Conservation (phyloP, 64 coral and sea anemone species). For the Platygyra sinensis region DNA sequence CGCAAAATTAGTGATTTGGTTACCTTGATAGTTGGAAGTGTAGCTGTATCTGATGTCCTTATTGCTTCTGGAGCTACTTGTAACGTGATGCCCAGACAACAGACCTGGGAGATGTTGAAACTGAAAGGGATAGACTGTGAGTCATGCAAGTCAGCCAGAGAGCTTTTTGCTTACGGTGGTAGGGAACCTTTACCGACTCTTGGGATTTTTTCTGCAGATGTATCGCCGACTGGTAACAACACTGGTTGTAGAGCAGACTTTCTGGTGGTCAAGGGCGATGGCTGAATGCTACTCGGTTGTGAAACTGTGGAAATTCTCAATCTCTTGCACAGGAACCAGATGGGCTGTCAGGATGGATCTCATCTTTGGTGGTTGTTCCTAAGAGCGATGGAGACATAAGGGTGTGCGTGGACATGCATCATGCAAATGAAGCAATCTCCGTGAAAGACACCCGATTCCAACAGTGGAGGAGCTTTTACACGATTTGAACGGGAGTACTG, state of each 20-base stretch:
- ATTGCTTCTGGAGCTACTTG: constrained; percentile 2
- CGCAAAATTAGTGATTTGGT: too few relatives aligned
- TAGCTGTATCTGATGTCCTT: too few relatives aligned
- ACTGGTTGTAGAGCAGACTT: not conserved
- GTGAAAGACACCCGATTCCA: constrained; percentile 29
- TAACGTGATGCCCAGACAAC: not conserved
- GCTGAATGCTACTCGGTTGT: not conserved
- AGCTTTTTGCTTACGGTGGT: not conserved
- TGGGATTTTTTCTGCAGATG: not conserved
- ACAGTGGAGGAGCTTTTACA: constrained; percentile 10
- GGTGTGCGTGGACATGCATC: not conserved
- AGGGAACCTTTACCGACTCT: not conserved
- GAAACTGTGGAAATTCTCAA: not conserved
- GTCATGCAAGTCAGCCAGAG: not conserved
- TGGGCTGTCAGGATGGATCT: not conserved
- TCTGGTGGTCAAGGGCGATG: not conserved
- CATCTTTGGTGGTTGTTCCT: not conserved
- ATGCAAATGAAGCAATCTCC: constrained; percentile 2
- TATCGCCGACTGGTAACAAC: not conserved
- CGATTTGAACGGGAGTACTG: constrained; percentile 13
- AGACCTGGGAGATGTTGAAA: not conserved
- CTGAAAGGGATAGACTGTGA: not conserved
- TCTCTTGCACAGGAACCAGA: not conserved
- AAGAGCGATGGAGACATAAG: constrained; percentile 1
- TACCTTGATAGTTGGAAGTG: too few relatives aligned